A percentile compares a stretch with the other conserved stretches of the same genome.
phyloP scores from a whole-genome alignment of 64 coral and sea anemone species.

The Actinia equina region DNA sequence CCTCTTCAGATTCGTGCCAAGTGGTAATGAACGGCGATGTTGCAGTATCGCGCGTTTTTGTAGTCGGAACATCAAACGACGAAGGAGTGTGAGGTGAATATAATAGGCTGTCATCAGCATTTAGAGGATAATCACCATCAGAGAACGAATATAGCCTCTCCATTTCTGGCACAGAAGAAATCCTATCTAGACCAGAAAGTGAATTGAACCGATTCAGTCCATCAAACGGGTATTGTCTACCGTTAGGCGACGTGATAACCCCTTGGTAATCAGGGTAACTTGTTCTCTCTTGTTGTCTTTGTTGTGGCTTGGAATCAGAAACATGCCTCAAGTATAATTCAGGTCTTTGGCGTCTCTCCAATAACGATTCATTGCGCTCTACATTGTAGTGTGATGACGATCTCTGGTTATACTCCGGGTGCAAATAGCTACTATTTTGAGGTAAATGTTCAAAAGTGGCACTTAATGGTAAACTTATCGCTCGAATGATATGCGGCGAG shows the following conservation, averaged over 20 bases:
- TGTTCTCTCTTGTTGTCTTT: neutral
- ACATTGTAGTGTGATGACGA: neutral
- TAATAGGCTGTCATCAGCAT: neutral
- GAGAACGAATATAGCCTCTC: neutral
- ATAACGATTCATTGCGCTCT: neutral
- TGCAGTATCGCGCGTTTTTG: conserved; percentile 31
- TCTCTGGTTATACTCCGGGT: neutral
- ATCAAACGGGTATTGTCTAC: neutral
- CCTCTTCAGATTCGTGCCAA: conserved; percentile 4
- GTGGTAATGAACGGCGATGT: conserved; percentile 41
- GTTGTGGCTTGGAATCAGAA: neutral
- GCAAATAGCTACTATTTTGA: neutral
- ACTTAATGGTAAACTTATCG: neutral
- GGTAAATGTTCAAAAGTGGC: neutral
- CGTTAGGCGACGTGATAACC: neutral
- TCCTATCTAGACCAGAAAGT: neutral
- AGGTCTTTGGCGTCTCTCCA: neutral
- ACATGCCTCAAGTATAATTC: neutral
- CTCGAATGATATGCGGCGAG: neutral
- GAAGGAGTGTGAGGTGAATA: conserved; percentile 18
- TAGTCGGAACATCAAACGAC: neutral
- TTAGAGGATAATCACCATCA: neutral
- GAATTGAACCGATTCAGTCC: neutral
- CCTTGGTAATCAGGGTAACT: neutral
- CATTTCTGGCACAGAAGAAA: neutral